Evolutionary conservation across 1,140 invertebrate genomes (phyloP), one percentile per base, ranked within the genome.

Genomic region (Caenorhabditis brenneri): DNA sequence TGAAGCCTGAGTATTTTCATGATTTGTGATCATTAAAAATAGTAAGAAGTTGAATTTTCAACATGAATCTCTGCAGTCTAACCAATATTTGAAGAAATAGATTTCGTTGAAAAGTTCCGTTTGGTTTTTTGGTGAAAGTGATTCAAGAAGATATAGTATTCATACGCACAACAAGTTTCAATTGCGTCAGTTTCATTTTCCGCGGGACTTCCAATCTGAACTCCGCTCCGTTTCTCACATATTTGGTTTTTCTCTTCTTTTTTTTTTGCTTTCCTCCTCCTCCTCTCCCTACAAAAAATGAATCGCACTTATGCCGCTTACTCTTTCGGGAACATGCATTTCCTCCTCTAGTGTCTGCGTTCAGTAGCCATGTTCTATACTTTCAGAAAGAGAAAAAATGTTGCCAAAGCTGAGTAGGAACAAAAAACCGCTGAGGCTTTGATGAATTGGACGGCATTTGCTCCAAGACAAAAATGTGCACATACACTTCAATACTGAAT

Each of bases 401-500:
- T 74, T 74, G 33, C 65, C 65, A 74, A 74, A 42, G 46, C 24
- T 55, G 24, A 74, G 24, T 10, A 22, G 36, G n/a, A 74, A 42
- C 22, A 74, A 46, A 42, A 39, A 24, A 42, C 65, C 42, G 12
- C 29, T 42, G 65, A 22, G 33, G 65, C 65, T 74, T 51, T 46
- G 36, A 39, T 74, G 36, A n/a, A 74, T 74, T 74, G 65, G 36
- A 42, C 36, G 36, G 46, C 33, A 36, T 74, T 36, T 74, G 65
- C 31, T 58, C 0, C 12, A 27, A 33, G 29, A 65, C n/a, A 22
- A 58, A 15, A 29, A 58, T 5, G n/a, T 31, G 36, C 31, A 42
- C 65, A 65, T 74, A 24, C 36, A 42, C 65, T 74, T 74, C 65
- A 74, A 55, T 42, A n/a, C 65, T 42, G 65, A 74, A 74, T 74